These are phyloP conservation scores for Rhabdomys pumilio DNA, from an alignment of 2,797 vertebrate species.

Conservation along the genomic window DNA sequence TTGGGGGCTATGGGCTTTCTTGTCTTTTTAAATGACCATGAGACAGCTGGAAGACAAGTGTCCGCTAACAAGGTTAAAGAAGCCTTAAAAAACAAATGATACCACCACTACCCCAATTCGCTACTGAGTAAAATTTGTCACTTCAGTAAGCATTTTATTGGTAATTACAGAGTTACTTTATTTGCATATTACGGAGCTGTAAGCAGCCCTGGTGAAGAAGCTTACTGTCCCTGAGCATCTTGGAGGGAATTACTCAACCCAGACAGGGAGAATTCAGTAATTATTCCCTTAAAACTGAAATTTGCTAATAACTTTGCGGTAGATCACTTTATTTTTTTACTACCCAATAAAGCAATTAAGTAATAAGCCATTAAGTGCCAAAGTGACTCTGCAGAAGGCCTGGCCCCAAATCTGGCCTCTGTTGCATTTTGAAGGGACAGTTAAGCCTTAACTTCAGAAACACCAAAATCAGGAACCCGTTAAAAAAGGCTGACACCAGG, in stretches of 20 bases:
- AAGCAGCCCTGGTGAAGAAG: slow-evolving; percentile 77
- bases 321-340: slow-evolving; percentile 66
- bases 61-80: slow-evolving; percentile 82
- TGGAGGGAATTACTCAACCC: slow-evolving; percentile 83
- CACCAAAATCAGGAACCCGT: background rate
- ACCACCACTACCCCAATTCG: slow-evolving; percentile 67
- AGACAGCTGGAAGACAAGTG: slow-evolving; percentile 63
- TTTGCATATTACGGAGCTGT: slow-evolving; percentile 85
- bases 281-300: slow-evolving; percentile 85
- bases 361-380: slow-evolving; percentile 79
- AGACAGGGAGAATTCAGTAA: slow-evolving; percentile 80
- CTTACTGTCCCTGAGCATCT: slow-evolving; percentile 80
- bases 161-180: slow-evolving; percentile 86
- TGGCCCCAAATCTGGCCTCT: background rate
- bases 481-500: background rate
- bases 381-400: slow-evolving; percentile 69
- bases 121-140: slow-evolving; percentile 85
- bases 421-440: background rate
- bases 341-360: slow-evolving; percentile 77
- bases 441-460: slow-evolving; percentile 39
- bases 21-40: slow-evolving; percentile 81
- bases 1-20: background rate
- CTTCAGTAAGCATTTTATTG: slow-evolving; percentile 87
- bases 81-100: slow-evolving; percentile 82
- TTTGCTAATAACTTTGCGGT: slow-evolving; percentile 81